These are phyloP conservation scores for Hemaris fuciformis DNA, from an alignment of 2,888 invertebrate species.

Conservation along the genomic window DNA sequence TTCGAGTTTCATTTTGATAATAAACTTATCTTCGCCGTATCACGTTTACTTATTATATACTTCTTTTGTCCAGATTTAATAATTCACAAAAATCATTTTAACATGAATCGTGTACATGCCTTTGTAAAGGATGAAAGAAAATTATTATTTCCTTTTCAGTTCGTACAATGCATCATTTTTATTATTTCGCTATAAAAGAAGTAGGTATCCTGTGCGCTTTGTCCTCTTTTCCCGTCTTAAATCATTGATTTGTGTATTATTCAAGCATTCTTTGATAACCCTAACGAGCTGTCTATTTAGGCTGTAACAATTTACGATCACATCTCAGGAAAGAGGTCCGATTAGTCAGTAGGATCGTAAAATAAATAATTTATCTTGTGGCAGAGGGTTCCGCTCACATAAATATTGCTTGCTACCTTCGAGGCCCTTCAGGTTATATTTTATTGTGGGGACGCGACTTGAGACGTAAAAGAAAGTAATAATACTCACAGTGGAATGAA, in stretches of 20 bases:
- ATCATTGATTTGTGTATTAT: background rate
- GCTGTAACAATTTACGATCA: conserved; percentile 57
- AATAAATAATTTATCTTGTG: conserved; percentile 67
- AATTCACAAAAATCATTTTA: background rate
- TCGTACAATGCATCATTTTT: background rate
- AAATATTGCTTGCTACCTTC: conserved; percentile 52
- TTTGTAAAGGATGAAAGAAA: background rate
- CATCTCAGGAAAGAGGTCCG: conserved; percentile 52
- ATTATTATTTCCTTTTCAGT: background rate
- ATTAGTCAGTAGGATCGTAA: conserved; percentile 70
- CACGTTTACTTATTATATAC: background rate
- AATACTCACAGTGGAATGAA: conserved; percentile 11
- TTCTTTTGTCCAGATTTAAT: background rate
- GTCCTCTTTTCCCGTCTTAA: background rate
- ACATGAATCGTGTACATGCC: background rate
- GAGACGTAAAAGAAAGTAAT: conserved; percentile 20
- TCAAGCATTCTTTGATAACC: background rate
- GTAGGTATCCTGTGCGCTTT: background rate
- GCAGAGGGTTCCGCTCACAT: conserved; percentile 39
- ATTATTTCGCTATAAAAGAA: background rate
- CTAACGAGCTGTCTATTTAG: conserved; percentile 45
- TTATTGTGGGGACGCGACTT: conserved; percentile 43
- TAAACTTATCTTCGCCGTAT: background rate
- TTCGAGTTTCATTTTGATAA: too few species aligned
- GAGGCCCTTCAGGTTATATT: conserved; percentile 51